Evolutionary conservation across 2,113 vertebrate genomes (phyloP).

Genomic region (Onychorhynchus coronatus): DNA sequence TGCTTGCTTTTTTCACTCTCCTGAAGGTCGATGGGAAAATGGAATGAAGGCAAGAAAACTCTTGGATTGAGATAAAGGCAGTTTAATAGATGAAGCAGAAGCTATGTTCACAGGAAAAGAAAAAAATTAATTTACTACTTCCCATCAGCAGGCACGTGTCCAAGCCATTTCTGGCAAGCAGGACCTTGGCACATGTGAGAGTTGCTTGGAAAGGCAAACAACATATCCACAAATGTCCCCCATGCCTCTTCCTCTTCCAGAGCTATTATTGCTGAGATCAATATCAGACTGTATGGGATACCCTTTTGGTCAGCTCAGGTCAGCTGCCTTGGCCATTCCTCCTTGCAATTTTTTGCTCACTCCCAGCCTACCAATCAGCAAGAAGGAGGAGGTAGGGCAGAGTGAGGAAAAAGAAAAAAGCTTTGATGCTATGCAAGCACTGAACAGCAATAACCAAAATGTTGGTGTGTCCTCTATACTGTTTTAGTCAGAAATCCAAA

Average conservation of each 20-base stretch:
- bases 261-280: neutral
- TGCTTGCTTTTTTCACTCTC: fast-evolving
- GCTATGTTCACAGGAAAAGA: neutral
- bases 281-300: neutral
- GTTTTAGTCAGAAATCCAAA: neutral
- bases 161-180: neutral
- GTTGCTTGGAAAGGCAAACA: neutral
- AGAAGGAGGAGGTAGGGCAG: fast-evolving
- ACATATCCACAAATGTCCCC: neutral
- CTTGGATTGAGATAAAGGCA: neutral
- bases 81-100: neutral
- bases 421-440: neutral
- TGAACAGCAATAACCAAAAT: neutral
- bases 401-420: neutral
- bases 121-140: neutral
- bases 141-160: neutral
- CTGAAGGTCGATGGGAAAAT: neutral
- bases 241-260: neutral
- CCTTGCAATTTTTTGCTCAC: neutral
- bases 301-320: neutral
- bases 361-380: fast-evolving
- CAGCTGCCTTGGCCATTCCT: neutral
- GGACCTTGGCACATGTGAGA: neutral
- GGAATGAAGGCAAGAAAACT: neutral
- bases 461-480: neutral